These are phyloP conservation scores for Plagodis pulveraria DNA, from an alignment of 2,888 invertebrate species.

Conservation along the genomic window DNA sequence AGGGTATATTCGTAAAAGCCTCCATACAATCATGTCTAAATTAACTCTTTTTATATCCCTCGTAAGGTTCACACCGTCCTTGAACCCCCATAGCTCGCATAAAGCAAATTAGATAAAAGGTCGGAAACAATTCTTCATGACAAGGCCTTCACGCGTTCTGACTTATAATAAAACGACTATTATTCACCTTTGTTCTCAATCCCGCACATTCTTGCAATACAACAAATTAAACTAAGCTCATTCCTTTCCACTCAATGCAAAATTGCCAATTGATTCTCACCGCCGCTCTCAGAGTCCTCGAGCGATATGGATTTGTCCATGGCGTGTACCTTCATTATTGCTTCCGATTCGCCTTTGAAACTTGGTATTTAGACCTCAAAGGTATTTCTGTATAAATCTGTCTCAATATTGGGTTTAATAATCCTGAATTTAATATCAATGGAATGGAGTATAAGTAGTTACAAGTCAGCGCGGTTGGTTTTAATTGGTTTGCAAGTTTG, in stretches of 20 bases:
- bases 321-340: constrained; percentile 41
- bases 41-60: constrained; percentile 34
- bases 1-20: constrained; percentile 21
- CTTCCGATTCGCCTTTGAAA: constrained; percentile 37
- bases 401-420: constrained; percentile 36
- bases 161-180: constrained; percentile 36
- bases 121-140: constrained; percentile 41
- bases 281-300: constrained; percentile 9
- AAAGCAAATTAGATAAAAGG: constrained; percentile 39
- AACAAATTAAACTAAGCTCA: constrained; percentile 33
- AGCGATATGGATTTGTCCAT: constrained; percentile 38
- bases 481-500: constrained; percentile 54
- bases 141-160: constrained; percentile 36
- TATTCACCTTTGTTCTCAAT: constrained; percentile 21
- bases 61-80: constrained; percentile 32
- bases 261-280: constrained; percentile 33
- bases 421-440: constrained; percentile 31
- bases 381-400: constrained; percentile 42
- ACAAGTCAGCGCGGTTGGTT: constrained; percentile 23
- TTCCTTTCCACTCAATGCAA: constrained; percentile 25
- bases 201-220: constrained; percentile 23
- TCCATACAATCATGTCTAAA: constrained; percentile 28
- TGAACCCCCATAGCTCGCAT: constrained; percentile 31
- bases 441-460: constrained; percentile 19
- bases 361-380: constrained; percentile 31